Base-by-base conservation (phyloP, 2,888 invertebrate genomes). In the Cataglyphis cursor region DNA sequence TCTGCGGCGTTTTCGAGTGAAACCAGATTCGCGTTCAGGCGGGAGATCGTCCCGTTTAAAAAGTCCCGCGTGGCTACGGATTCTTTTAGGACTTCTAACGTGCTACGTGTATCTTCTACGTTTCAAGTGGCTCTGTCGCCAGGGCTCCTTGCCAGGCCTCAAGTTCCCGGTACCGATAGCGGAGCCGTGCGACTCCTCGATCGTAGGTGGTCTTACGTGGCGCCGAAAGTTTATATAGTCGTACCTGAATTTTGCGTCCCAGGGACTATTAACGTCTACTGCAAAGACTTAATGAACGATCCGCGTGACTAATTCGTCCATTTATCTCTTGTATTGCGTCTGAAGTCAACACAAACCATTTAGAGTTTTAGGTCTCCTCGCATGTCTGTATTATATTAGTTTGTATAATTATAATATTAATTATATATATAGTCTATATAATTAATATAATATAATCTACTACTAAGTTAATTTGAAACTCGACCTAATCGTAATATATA, bases 21-120 rank as follows among this genome's bases (percentile, higher is more conserved):
- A 86, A 88, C 75, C 86, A 86, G 86, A 86, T 86, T 86, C 86
- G 81, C 78, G 81, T 38, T 51, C 44, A 18, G 44, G 18, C 54
- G 24, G 18, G 44, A 72, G 44, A 72, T 72, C 72, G 61, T 21
- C 18, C n/a, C 41, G 41, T 48, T 35, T 38, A 38, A 9, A 9
- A 57, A 68, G 78, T 59, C 21, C 54, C 21, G 35, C 41, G 21
- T 18, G 28, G 76, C 59, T 24, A 21, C 59, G 59, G 18, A 35
- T 38, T 80, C 44, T n/a, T 35, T 44, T 12, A 18, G 35, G 70
- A n/a, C n/a, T n/a, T 24, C 24, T 51, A 51, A 51, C 59, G 24
- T 5, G 57, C n/a, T 21, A 61, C 18, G 28, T 61, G 31, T 75
- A 64, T 75, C 78, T 35, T 72, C 12, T 18, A 24, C 18, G 59